Percentiles rank a stretch among this genome's conserved stretches.
phyloP scores from a whole-genome alignment of 2,797 vertebrate species.

The Huso huso region DNA sequence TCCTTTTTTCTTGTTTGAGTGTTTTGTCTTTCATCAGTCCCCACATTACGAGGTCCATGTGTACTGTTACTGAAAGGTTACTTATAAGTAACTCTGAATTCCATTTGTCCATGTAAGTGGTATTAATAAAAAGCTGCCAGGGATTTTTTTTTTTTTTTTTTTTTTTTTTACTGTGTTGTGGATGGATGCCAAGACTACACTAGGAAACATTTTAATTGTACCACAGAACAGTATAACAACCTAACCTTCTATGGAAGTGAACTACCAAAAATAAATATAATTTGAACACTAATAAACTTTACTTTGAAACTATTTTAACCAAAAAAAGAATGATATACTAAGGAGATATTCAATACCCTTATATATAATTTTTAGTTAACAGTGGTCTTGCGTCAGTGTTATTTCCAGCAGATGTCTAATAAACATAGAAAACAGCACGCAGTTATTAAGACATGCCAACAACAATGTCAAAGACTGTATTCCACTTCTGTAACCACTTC shows the following conservation, averaged over 20 bases:
- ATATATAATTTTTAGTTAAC: too few relatives aligned
- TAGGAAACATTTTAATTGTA: slow-evolving; percentile 21
- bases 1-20: slow-evolving; percentile 6
- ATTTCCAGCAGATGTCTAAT: too few relatives aligned
- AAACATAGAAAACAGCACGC: too few relatives aligned
- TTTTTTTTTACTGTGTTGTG: slow-evolving; percentile 22
- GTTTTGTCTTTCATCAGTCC: slow-evolving; percentile 21
- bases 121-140: slow-evolving; percentile 32
- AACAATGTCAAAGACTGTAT: too few relatives aligned
- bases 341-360: too few relatives aligned
- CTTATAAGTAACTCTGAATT: slow-evolving; percentile 24
- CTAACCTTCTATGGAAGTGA: slow-evolving; percentile 14
- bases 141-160: slow-evolving; percentile 27
- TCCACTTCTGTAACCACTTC: too few relatives aligned
- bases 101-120: slow-evolving; percentile 33
- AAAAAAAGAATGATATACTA: too few relatives aligned
- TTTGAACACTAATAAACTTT: neutral
- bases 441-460: too few relatives aligned
- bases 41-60: slow-evolving; percentile 29
- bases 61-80: slow-evolving; percentile 20
- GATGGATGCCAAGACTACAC: slow-evolving; percentile 23
- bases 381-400: too few relatives aligned
- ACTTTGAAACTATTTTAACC: too few relatives aligned
- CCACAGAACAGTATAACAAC: slow-evolving; percentile 10
- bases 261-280: slow-evolving; percentile 11